Percentiles rank a stretch among this genome's conserved stretches.
Evolutionary conservation across 2,888 invertebrate genomes (phyloP).

Genomic region (Nudaria mundana): DNA sequence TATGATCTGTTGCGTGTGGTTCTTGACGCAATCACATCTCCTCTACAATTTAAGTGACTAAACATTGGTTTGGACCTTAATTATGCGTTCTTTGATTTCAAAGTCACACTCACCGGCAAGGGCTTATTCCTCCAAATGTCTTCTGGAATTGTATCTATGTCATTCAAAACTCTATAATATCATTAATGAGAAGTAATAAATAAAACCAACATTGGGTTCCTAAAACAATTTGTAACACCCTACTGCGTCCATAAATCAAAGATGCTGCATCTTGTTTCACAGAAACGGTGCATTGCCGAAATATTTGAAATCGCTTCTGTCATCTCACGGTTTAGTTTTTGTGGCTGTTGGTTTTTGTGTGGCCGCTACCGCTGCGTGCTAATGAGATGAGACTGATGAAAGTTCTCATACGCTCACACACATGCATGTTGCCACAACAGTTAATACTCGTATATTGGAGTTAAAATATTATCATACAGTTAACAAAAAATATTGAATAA

Average conservation of each 20-base stretch:
- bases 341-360: slow-evolving; percentile 51
- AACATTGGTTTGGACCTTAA: slow-evolving; percentile 44
- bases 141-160: too few relatives aligned
- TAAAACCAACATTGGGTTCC: slow-evolving; percentile 50
- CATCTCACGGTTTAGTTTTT: slow-evolving; percentile 64
- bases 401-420: slow-evolving; percentile 12
- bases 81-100: slow-evolving; percentile 43
- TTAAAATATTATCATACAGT: slow-evolving; percentile 4
- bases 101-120: slow-evolving; percentile 18
- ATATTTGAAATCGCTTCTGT: slow-evolving; percentile 75
- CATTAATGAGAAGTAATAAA: slow-evolving; percentile 49
- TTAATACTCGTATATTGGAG: neutral
- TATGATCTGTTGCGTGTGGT: slow-evolving; percentile 71
- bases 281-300: slow-evolving; percentile 70
- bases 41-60: slow-evolving; percentile 56
- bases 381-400: slow-evolving; percentile 55
- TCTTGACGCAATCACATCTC: slow-evolving; percentile 64
- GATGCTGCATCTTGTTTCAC: slow-evolving; percentile 66
- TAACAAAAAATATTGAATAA: neutral
- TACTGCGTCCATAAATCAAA: slow-evolving; percentile 67
- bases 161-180: slow-evolving; percentile 30
- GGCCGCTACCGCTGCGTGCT: slow-evolving; percentile 49
- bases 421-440: slow-evolving; percentile 3
- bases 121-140: too few relatives aligned
- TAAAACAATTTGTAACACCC: slow-evolving; percentile 72